Conservation (phyloP, 2,113 vertebrate species). For the Clupea harengus region DNA sequence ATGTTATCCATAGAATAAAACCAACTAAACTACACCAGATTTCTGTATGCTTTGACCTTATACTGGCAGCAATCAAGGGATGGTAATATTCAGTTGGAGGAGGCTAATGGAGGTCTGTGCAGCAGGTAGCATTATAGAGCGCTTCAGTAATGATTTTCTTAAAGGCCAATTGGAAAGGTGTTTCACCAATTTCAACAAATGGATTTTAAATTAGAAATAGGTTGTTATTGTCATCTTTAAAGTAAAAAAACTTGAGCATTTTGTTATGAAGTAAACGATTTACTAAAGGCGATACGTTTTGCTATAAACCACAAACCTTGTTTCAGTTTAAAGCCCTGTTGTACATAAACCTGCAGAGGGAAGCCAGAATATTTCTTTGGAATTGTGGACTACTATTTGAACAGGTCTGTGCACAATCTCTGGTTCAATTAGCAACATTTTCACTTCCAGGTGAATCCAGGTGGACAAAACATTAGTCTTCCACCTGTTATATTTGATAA, state of each 20-base stretch:
- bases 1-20: not conserved
- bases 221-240: not conserved
- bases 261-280: not conserved
- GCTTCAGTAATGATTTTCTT: not conserved
- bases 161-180: not conserved
- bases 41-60: not conserved
- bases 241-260: not conserved
- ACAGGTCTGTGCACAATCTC: too few species aligned
- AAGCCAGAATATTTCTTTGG: too few species aligned
- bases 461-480: too few species aligned
- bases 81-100: not conserved
- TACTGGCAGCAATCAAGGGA: not conserved
- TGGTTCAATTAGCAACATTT: too few species aligned
- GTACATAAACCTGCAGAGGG: too few species aligned
- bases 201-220: not conserved
- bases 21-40: not conserved
- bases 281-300: not conserved
- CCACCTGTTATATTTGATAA: too few species aligned
- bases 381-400: too few species aligned
- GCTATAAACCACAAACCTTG: not conserved
- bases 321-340: too few species aligned
- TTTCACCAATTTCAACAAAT: not conserved
- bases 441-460: too few species aligned
- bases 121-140: not conserved
- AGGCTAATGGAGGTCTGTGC: not conserved